Evolutionary conservation across 2,113 vertebrate genomes (phyloP).

Genomic region (Acanthochromis polyacanthus): DNA sequence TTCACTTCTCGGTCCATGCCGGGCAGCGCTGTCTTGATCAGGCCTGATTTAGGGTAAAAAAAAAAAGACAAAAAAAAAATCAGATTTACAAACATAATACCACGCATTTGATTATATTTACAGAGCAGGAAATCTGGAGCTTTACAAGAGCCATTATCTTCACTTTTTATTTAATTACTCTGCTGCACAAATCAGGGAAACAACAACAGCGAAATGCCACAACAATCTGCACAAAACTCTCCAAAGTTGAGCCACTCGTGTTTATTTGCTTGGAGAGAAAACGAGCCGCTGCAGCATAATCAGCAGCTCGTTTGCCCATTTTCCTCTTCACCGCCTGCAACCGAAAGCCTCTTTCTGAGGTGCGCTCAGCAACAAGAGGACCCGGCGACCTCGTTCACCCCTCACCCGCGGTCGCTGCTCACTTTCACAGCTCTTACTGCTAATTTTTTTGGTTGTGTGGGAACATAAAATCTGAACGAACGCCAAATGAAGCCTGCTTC

Average conservation of each 20-base stretch:
- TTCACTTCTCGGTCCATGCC: slow-evolving; percentile 96
- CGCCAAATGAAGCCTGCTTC: neutral
- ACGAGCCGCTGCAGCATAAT: slow-evolving; percentile 7
- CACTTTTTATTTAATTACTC: neutral
- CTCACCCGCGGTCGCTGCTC: neutral
- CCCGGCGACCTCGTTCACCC: slow-evolving; percentile 12
- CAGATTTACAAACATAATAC: neutral
- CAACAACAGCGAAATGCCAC: neutral
- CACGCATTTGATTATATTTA: neutral
- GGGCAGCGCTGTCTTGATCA: slow-evolving; percentile 94
- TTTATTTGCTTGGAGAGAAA: slow-evolving; percentile 11
- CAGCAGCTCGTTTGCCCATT: slow-evolving; percentile 27
- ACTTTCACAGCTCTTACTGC: neutral
- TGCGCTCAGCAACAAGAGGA: slow-evolving; percentile 16
- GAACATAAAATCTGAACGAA: neutral
- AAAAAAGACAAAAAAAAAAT: neutral
- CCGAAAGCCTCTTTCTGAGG: slow-evolving; percentile 28
- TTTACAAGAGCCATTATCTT: neutral
- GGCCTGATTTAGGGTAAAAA: slow-evolving; percentile 79
- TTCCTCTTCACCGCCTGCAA: slow-evolving; percentile 18
- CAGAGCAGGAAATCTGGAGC: slow-evolving; percentile 1
- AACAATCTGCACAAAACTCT: neutral
- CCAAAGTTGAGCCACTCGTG: neutral
- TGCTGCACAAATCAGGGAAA: neutral
- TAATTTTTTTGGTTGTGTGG: slow-evolving; percentile 6